A percentile compares a stretch with the other conserved stretches of the same genome.
These are phyloP conservation scores for Rachycentron canadum DNA, from an alignment of 2,797 vertebrate genomes.

Conservation along the genomic window DNA sequence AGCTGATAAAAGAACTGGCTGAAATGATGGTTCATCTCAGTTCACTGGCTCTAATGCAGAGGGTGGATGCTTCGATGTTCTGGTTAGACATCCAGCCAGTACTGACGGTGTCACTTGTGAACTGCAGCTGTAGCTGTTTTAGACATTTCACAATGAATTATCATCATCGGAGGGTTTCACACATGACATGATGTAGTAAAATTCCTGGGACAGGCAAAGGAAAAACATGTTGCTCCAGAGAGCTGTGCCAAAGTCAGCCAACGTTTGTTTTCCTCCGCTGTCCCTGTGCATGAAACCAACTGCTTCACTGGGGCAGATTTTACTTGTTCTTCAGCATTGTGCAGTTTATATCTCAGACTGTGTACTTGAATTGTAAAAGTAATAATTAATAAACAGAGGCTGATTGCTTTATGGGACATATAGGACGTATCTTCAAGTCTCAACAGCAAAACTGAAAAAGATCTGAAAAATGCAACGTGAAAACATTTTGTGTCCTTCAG, in stretches of 20 bases:
- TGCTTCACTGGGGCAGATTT: neutral
- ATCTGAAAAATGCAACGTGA: neutral
- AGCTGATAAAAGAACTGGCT: slow-evolving; percentile 20
- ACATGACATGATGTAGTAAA: slow-evolving; percentile 29
- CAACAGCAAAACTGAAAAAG: neutral
- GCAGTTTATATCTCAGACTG: neutral
- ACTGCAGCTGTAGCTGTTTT: slow-evolving; percentile 37
- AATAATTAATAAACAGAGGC: neutral
- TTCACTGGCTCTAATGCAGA: slow-evolving; percentile 26
- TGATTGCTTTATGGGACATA: neutral
- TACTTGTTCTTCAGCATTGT: neutral
- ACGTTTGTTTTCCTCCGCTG: slow-evolving; percentile 1
- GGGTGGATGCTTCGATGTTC: slow-evolving; percentile 25
- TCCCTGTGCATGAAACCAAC: neutral
- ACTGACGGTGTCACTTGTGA: slow-evolving; percentile 10
- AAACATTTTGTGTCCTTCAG: too few species aligned
- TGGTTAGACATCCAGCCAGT: slow-evolving; percentile 1
- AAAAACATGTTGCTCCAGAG: slow-evolving; percentile 21
- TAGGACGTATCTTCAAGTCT: neutral
- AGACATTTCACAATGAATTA: slow-evolving; percentile 33
- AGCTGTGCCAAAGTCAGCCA: neutral
- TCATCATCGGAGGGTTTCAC: slow-evolving; percentile 18
- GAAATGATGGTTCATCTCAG: slow-evolving; percentile 30
- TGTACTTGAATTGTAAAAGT: slow-evolving; percentile 1
- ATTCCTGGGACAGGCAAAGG: slow-evolving; percentile 14